These are phyloP conservation scores for Pachypanchax playfairii DNA, from an alignment of 2,113 vertebrate genomes.

Conservation along the genomic window DNA sequence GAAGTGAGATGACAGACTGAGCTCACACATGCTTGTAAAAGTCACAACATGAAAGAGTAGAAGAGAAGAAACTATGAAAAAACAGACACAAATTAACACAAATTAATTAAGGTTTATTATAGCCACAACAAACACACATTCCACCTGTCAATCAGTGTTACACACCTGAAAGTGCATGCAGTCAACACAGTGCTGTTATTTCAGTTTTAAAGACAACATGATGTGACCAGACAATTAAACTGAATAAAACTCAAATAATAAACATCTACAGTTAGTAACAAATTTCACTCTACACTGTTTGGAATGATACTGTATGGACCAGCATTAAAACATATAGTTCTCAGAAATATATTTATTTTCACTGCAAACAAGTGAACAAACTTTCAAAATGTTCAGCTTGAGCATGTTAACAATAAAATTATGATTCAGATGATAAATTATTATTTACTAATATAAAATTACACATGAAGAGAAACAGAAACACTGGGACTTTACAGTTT, in stretches of 20 bases:
- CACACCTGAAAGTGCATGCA: not conserved
- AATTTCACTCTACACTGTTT: too few relatives aligned
- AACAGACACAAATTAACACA: not conserved
- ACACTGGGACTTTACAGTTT: not conserved
- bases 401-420: too few relatives aligned
- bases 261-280: not conserved
- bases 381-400: too few relatives aligned
- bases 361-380: constrained; percentile 10
- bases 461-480: not conserved
- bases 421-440: not conserved
- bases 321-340: not conserved
- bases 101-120: not conserved
- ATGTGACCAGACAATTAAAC: not conserved
- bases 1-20: too few relatives aligned
- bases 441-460: constrained; percentile 14
- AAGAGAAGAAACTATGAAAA: not conserved
- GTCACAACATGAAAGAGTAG: not conserved
- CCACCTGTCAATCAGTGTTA: not conserved
- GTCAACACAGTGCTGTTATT: not conserved
- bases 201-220: not conserved
- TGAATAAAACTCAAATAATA: not conserved
- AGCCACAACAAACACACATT: not conserved
- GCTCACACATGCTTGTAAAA: too few relatives aligned
- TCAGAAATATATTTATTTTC: not conserved
- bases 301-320: not conserved